These are phyloP conservation scores for Marasmarcha lunaedactyla DNA, from an alignment of 2,888 invertebrate species.

Conservation along the genomic window DNA sequence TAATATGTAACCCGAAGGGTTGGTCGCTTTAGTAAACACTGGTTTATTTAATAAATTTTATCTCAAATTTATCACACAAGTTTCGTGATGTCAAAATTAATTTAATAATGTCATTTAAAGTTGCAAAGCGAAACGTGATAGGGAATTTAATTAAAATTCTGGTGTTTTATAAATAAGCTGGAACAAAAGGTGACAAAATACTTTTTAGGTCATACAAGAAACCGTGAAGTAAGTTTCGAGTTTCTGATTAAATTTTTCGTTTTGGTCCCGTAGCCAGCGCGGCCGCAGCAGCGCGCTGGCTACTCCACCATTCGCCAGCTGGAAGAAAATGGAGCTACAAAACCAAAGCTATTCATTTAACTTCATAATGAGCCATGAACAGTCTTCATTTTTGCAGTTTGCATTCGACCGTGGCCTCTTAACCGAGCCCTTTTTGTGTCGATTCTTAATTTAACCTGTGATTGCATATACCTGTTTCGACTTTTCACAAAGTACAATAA, in stretches of 20 bases:
- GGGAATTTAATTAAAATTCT: conserved; percentile 13
- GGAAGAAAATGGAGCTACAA: background rate
- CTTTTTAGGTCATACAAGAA: conserved; percentile 35
- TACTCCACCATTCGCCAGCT: background rate
- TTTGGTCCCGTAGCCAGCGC: conserved; percentile 14
- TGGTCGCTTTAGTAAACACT: conserved; percentile 16
- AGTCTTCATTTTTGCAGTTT: conserved; percentile 53
- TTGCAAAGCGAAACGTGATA: background rate
- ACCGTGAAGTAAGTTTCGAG: conserved; percentile 33
- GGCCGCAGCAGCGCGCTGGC: background rate
- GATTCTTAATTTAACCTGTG: conserved; percentile 40
- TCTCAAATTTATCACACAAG: background rate
- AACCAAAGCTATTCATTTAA: conserved; percentile 39
- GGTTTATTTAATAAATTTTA: conserved; percentile 11
- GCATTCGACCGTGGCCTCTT: conserved; percentile 33
- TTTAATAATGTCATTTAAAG: background rate
- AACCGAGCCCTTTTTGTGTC: conserved; percentile 42
- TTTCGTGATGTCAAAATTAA: background rate
- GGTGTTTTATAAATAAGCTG: conserved; percentile 34
- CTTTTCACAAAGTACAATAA: conserved; percentile 18
- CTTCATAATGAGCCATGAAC: conserved; percentile 62
- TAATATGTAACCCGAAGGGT: conserved; percentile 16
- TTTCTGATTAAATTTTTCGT: conserved; percentile 44
- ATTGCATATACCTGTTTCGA: background rate
- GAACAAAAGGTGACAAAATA: conserved; percentile 41